Base-by-base conservation (phyloP, 2,113 vertebrate species). In the Lepus europaeus region DNA sequence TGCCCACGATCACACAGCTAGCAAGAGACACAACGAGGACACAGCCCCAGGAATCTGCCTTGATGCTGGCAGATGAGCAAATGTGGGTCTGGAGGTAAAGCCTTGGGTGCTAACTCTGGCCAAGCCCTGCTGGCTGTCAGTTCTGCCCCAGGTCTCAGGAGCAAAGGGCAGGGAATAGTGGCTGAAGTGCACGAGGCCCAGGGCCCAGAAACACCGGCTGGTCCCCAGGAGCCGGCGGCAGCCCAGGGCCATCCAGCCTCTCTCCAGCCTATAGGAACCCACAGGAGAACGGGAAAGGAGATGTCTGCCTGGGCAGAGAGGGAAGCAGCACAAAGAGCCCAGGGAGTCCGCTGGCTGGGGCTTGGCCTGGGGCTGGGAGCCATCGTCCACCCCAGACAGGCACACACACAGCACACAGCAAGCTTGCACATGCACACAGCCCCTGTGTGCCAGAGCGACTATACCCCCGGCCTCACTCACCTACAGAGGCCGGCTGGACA, bases 381-480 rank as follows among this genome's bases (percentile, higher is more conserved):
- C 33, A 22, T 10, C 5, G 73, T 14, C 7, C 88, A 1, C 56
- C 45, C 45, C 9, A 16, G n/a, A 20, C 5, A 17, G 53, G 19
- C 25, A 3, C 0, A 3, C 12, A 5, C 14, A 20, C 25, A 0
- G 8, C 9, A 3, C 20, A 36, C 22, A 27, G 31, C 29, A 83
- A 3, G 23, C 53, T 23, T 22, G 19, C 33, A 59, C 68, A 20
- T 5, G 51, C 53, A 1, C 1, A 8, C 0, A 53, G 45, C 14
- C 16, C 29, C 49, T 3, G 3, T 1, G 2, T 22, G 29, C 63
- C 66, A 1, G 12, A 17, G 63, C 69, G 36, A 66, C 76, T 25
- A 0, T 0, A 0, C 4, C 4, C 20, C n/a, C 13, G 5, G 59
- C 1, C 8, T n/a, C 10, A 84, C 98, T 98, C 92, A 98, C 98